phyloP scores from a whole-genome alignment of 1,140 invertebrate genomes.

The Elysia chlorotica region DNA sequence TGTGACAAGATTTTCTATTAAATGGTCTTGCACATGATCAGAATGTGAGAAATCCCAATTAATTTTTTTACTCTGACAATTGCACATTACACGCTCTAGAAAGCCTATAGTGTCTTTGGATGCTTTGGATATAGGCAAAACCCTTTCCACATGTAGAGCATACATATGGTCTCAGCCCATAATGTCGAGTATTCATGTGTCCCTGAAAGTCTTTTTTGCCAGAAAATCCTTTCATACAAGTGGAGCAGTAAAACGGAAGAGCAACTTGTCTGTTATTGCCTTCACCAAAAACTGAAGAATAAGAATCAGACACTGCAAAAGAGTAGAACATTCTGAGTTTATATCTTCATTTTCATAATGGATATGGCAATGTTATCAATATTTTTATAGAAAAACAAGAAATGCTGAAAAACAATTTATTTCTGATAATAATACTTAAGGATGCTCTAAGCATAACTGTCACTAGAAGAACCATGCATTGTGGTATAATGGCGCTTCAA shows the following conservation, averaged over 20 bases:
- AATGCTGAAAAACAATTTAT: too few relatives aligned
- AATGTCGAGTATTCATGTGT: constrained; percentile 18
- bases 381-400: too few relatives aligned
- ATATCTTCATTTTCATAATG: too few relatives aligned
- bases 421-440: too few relatives aligned
- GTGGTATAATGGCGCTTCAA: too few relatives aligned
- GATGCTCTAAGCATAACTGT: too few relatives aligned
- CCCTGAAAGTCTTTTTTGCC: constrained; percentile 16
- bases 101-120: constrained; percentile 2
- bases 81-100: background rate
- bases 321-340: too few relatives aligned
- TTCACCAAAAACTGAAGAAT: too few relatives aligned
- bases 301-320: too few relatives aligned
- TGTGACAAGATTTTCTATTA: background rate
- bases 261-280: too few relatives aligned
- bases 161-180: constrained; percentile 4
- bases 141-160: constrained; percentile 1
- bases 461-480: too few relatives aligned
- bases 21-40: background rate
- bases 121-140: constrained; percentile 14
- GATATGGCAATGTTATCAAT: too few relatives aligned
- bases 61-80: background rate
- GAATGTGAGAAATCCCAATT: background rate
- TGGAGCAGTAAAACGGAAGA: constrained; percentile 9
- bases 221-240: constrained; percentile 4